A percentile compares a stretch with the other conserved stretches of the same genome.
Evolutionary conservation across 2,888 invertebrate species (phyloP).

Genomic region (Gastracanthus pulcherrimus): DNA sequence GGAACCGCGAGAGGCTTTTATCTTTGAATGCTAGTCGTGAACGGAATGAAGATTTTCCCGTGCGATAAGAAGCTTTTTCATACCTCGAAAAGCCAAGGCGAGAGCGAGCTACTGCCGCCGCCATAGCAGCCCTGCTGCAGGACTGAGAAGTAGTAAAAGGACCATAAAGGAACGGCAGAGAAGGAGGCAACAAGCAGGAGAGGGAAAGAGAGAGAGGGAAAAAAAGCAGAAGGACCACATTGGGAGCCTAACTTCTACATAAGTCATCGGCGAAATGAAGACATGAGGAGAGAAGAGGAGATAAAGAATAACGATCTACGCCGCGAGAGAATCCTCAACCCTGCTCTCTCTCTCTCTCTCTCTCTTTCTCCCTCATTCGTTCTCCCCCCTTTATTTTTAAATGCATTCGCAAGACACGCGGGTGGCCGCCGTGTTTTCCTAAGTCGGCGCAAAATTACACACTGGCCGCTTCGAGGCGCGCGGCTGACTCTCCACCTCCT

Average conservation of each 20-base stretch:
- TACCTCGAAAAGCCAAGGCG: slow-evolving; percentile 49
- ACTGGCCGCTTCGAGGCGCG: slow-evolving; percentile 69
- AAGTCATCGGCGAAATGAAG: slow-evolving; percentile 66
- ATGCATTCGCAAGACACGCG: slow-evolving; percentile 75
- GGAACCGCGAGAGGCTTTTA: slow-evolving; percentile 55
- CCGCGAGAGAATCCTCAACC: slow-evolving; percentile 57
- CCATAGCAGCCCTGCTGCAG: not conserved
- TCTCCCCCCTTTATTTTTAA: slow-evolving; percentile 73
- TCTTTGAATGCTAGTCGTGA: slow-evolving; percentile 55
- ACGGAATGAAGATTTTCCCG: slow-evolving; percentile 59
- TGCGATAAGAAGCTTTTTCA: slow-evolving; percentile 58
- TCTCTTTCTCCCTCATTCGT: slow-evolving; percentile 38
- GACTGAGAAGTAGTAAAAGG: slow-evolving; percentile 54
- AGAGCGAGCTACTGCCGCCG: too few species aligned
- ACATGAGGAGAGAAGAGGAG: slow-evolving; percentile 61
- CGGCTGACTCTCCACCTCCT: slow-evolving; percentile 59
- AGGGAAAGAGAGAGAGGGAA: slow-evolving; percentile 7
- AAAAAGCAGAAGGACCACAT: slow-evolving; percentile 50
- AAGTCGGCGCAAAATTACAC: slow-evolving; percentile 78
- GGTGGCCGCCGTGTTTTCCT: slow-evolving; percentile 77
- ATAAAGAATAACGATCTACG: slow-evolving; percentile 58
- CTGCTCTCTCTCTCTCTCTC: slow-evolving; percentile 2
- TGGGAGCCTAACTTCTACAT: slow-evolving; percentile 57
- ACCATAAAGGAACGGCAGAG: slow-evolving; percentile 40
- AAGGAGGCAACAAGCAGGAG: slow-evolving; percentile 1